These are phyloP conservation scores for Calameuta idolon DNA, from an alignment of 2,888 invertebrate genomes.

Conservation along the genomic window DNA sequence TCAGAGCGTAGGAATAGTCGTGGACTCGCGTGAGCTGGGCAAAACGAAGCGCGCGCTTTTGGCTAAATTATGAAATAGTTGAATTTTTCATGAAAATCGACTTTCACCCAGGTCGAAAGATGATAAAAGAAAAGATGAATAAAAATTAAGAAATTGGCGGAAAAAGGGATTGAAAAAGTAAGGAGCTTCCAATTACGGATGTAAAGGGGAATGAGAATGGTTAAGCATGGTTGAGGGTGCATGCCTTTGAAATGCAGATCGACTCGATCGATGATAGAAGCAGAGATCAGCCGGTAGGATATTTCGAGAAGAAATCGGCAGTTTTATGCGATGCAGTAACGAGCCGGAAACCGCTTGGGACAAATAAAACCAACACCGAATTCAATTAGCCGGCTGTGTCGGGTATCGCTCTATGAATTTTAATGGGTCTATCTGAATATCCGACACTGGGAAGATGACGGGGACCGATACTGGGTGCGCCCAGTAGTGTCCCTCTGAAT, in stretches of 20 bases:
- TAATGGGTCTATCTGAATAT: conserved; percentile 38
- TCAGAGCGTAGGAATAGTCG: not conserved
- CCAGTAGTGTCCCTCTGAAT: not conserved
- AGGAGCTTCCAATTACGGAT: not conserved
- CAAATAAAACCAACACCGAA: conserved; percentile 15
- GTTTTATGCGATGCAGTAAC: not conserved
- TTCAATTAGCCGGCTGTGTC: conserved; percentile 39
- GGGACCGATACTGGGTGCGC: not conserved
- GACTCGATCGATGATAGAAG: conserved; percentile 37
- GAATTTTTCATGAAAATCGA: not conserved
- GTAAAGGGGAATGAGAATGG: not conserved
- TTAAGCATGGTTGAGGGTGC: not conserved
- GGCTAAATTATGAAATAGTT: not conserved
- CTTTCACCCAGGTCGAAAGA: not conserved
- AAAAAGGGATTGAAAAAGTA: not conserved
- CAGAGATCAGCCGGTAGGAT: not conserved
- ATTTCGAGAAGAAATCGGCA: not conserved
- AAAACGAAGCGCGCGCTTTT: not conserved
- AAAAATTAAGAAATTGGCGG: not conserved
- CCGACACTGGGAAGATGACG: conserved; percentile 1
- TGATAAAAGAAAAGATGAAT: not conserved
- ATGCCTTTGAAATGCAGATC: conserved; percentile 43
- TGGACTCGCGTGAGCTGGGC: not conserved
- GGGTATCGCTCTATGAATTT: conserved; percentile 41
- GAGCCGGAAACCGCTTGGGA: not conserved